Conservation (phyloP, 2,113 vertebrate species). For the Nothocercus julius region DNA sequence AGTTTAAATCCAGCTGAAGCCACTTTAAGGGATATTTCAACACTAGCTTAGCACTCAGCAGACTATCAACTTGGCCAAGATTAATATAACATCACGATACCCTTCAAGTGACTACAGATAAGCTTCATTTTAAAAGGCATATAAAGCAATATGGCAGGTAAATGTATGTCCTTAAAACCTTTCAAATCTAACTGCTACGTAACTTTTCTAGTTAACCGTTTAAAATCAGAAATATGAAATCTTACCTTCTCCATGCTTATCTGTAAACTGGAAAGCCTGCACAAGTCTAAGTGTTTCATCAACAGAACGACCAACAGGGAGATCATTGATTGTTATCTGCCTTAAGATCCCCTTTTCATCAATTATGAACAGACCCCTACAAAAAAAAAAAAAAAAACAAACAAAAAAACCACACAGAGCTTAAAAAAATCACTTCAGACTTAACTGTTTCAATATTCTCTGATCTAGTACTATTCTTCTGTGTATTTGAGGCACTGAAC, state of each 20-base stretch:
- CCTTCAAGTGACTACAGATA: background rate
- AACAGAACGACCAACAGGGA: conserved; percentile 96
- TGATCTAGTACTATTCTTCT: background rate
- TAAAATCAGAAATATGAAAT: background rate
- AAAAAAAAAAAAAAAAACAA: background rate
- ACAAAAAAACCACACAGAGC: background rate
- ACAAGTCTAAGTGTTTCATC: conserved; percentile 94
- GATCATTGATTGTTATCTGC: conserved; percentile 98
- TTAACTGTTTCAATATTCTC: fast-evolving
- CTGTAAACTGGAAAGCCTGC: conserved; percentile 98
- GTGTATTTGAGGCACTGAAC: background rate
- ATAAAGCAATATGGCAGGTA: too few relatives aligned
- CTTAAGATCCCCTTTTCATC: conserved; percentile 93
- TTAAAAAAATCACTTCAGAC: background rate
- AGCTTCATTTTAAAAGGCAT: background rate
- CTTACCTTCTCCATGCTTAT: conserved; percentile 97
- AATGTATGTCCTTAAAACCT: background rate
- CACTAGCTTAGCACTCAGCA: background rate
- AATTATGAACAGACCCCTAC: conserved; percentile 95
- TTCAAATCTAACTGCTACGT: background rate
- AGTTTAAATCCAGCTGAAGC: background rate
- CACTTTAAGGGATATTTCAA: background rate
- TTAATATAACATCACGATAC: background rate
- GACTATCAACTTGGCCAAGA: background rate
- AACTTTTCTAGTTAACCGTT: background rate